These are phyloP conservation scores for Leucania comma DNA, from an alignment of 2,888 invertebrate genomes.

Conservation along the genomic window DNA sequence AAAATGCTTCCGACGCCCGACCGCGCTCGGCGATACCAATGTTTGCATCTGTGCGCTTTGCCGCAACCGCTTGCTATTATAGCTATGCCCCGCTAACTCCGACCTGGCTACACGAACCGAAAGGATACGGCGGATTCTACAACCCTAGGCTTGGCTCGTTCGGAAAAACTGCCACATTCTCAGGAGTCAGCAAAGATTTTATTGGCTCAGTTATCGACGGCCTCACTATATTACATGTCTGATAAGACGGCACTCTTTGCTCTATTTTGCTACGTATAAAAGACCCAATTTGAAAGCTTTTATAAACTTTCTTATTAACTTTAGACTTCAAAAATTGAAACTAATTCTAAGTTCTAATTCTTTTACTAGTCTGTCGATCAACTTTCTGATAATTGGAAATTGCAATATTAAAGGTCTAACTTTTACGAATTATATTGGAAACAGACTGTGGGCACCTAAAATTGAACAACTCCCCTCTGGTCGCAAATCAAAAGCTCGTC, in stretches of 20 bases:
- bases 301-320: constrained; percentile 22
- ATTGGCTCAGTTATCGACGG: constrained; percentile 47
- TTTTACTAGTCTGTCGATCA: constrained; percentile 47
- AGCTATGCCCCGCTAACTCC: constrained; percentile 52
- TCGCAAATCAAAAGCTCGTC: constrained; percentile 70
- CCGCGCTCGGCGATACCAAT: constrained; percentile 70
- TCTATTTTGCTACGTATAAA: constrained; percentile 33
- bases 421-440: constrained; percentile 54
- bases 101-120: constrained; percentile 52
- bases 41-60: constrained; percentile 76
- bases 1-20: constrained; percentile 77
- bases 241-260: constrained; percentile 16
- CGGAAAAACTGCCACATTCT: constrained; percentile 54
- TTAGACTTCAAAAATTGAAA: constrained; percentile 25
- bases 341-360: constrained; percentile 30
- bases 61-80: constrained; percentile 60
- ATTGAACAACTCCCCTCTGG: constrained; percentile 60
- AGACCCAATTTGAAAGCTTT: constrained; percentile 11
- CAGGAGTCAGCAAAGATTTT: constrained; percentile 56
- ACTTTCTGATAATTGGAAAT: constrained; percentile 42
- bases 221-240: constrained; percentile 44
- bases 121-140: constrained; percentile 41
- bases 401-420: constrained; percentile 45
- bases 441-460: constrained; percentile 55
- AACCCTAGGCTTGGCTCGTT: constrained; percentile 38